phyloP scores from a whole-genome alignment of 2,113 vertebrate species.

The Tor tambroides region DNA sequence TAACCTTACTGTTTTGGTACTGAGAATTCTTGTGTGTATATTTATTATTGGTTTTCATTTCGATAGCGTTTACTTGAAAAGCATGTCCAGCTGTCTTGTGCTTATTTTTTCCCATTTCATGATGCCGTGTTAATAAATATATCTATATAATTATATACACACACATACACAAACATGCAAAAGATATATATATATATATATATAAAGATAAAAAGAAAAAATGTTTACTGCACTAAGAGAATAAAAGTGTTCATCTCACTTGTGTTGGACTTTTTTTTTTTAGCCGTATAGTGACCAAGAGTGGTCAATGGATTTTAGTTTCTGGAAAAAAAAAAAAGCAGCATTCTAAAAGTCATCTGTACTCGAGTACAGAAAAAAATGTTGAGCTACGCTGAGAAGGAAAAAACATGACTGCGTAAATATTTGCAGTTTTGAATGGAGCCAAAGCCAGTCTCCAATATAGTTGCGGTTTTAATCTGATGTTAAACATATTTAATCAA shows the following conservation, averaged over 20 bases:
- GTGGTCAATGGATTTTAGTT: neutral
- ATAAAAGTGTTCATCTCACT: slow-evolving; percentile 34
- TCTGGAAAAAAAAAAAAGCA: neutral
- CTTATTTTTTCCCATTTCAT: slow-evolving; percentile 71
- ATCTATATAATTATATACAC: slow-evolving; percentile 24
- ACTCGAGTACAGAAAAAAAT: neutral
- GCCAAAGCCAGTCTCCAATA: neutral
- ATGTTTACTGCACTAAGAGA: slow-evolving; percentile 38
- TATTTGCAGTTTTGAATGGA: neutral
- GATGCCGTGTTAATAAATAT: slow-evolving; percentile 65
- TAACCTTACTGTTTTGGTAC: slow-evolving; percentile 85
- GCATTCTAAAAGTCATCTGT: neutral
- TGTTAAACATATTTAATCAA: neutral
- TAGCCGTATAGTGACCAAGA: neutral
- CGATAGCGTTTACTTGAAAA: slow-evolving; percentile 88
- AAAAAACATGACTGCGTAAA: neutral
- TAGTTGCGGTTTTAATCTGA: too few species aligned
- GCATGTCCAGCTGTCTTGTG: slow-evolving; percentile 92
- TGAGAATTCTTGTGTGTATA: slow-evolving; percentile 81
- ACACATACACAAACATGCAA: neutral
- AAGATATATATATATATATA: neutral
- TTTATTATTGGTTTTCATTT: slow-evolving; percentile 90
- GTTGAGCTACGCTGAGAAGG: neutral
- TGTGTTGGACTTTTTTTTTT: neutral
- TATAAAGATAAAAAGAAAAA: neutral